Percentiles rank a stretch among this genome's conserved stretches.
Conservation (phyloP, 2,797 vertebrate species). For the Acanthurus lineatus region DNA sequence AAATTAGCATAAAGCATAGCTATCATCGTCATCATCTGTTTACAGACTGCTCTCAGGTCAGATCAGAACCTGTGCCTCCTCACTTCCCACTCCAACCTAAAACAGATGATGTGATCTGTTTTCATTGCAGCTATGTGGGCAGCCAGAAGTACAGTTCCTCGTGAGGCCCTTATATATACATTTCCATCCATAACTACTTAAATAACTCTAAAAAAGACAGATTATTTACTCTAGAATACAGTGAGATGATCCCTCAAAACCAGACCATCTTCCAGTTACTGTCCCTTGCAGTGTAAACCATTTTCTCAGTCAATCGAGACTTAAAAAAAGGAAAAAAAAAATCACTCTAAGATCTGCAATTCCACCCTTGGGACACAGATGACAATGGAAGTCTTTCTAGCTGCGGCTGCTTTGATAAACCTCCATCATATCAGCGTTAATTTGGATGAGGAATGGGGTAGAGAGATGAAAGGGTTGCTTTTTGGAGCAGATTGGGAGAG, state of each 20-base stretch:
- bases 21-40: constrained; percentile 15
- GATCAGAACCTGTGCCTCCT: constrained; percentile 14
- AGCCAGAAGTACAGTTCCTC: constrained; percentile 18
- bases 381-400: constrained; percentile 70
- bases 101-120: constrained; percentile 38
- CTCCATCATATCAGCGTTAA: constrained; percentile 69
- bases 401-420: constrained; percentile 71
- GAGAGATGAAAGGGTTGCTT: constrained; percentile 73
- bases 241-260: constrained; percentile 22
- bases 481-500: constrained; percentile 38
- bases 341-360: constrained; percentile 44
- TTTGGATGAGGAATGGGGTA: constrained; percentile 71
- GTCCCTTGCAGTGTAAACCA: constrained; percentile 32
- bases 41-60: background rate
- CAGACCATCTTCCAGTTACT: constrained; percentile 24
- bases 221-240: constrained; percentile 4
- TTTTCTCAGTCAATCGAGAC: constrained; percentile 35
- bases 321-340: background rate
- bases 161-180: background rate
- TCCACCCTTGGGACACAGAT: constrained; percentile 63
- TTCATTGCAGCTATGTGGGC: constrained; percentile 22
- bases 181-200: constrained; percentile 26
- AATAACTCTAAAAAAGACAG: constrained; percentile 11
- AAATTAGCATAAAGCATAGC: constrained; percentile 29
- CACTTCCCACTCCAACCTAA: constrained; percentile 17